Evolutionary conservation across 2,797 vertebrate species (phyloP).

Genomic region (Leucoraja ocellata): DNA sequence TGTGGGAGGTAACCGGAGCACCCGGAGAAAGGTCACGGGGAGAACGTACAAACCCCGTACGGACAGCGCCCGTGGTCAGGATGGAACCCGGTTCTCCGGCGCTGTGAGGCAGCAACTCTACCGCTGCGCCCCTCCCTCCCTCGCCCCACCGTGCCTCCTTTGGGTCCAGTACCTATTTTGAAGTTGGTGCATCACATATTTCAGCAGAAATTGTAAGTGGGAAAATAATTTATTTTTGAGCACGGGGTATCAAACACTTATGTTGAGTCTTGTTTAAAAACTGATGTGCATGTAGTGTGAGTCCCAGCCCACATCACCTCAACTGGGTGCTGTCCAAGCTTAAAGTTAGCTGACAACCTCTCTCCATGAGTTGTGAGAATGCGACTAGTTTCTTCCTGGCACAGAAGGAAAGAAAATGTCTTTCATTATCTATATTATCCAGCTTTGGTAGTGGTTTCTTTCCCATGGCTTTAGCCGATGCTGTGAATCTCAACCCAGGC

Average conservation of each 20-base stretch:
- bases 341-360: neutral
- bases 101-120: no score
- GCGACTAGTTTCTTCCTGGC: no score
- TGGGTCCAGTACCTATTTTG: neutral
- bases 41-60: no score
- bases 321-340: neutral
- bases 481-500: neutral
- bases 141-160: neutral
- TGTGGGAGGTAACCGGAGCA: no score
- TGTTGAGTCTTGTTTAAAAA: no score
- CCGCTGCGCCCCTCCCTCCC: no score
- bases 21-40: no score
- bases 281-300: no score
- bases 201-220: neutral
- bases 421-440: neutral
- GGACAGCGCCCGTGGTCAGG: no score
- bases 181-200: neutral
- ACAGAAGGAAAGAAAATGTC: neutral
- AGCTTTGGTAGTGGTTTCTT: neutral
- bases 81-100: no score
- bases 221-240: neutral
- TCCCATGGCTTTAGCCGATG: neutral
- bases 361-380: neutral
- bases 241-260: no score
- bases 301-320: neutral